phyloP scores from a whole-genome alignment of 2,113 vertebrate species.

The Tragelaphus buxtoni region DNA sequence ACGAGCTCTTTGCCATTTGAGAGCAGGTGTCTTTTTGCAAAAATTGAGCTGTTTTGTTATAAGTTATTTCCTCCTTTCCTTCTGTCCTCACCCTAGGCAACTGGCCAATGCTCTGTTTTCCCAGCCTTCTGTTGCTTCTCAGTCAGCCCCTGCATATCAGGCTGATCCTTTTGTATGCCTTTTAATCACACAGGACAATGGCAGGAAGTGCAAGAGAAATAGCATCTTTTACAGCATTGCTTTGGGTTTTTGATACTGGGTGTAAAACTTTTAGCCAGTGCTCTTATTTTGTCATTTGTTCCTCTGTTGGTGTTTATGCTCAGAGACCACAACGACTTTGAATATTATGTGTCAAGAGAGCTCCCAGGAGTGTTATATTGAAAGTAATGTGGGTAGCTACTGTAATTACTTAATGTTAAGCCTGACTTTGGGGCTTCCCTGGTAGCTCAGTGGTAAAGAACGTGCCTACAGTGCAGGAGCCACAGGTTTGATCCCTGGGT shows the following conservation, averaged over 20 bases:
- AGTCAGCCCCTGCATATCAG: constrained; percentile 33
- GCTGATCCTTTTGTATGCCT: constrained; percentile 38
- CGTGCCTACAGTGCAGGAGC: not conserved
- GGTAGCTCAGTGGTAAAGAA: not conserved
- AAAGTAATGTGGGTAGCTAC: not conserved
- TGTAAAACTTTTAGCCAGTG: constrained; percentile 6
- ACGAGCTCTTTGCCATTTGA: constrained; percentile 46
- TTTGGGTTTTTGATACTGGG: not conserved
- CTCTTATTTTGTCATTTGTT: constrained; percentile 20
- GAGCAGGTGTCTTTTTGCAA: constrained; percentile 61
- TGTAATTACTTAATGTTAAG: not conserved
- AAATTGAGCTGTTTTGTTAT: constrained; percentile 46
- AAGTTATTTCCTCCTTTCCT: constrained; percentile 54
- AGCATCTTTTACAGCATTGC: not conserved
- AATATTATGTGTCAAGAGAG: not conserved
- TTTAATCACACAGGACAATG: constrained; percentile 15
- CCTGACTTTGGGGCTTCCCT: not conserved
- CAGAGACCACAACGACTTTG: not conserved
- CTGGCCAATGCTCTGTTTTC: constrained; percentile 56
- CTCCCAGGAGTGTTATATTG: not conserved
- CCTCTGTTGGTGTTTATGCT: not conserved
- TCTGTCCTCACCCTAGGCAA: constrained; percentile 26
- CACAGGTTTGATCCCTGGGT: not conserved
- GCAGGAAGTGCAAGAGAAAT: not conserved
- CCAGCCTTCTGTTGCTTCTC: constrained; percentile 45